phyloP scores from a whole-genome alignment of 2,888 invertebrate species.

The Diploptera punctata region DNA sequence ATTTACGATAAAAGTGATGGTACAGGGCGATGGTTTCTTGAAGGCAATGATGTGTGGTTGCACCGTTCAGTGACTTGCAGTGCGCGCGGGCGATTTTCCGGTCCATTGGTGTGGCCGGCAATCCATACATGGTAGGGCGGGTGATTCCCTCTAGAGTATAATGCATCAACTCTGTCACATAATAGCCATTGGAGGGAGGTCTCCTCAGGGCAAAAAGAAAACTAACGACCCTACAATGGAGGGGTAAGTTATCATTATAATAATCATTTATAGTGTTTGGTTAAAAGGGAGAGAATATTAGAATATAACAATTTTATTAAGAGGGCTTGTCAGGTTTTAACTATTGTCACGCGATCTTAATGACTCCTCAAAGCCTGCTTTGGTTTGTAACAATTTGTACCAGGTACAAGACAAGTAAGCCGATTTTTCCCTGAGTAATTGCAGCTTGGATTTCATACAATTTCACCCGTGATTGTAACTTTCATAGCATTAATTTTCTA shows the following conservation, averaged over 20 bases:
- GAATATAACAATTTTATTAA: constrained; percentile 18
- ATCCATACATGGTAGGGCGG: background rate
- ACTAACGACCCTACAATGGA: background rate
- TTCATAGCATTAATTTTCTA: too few species aligned
- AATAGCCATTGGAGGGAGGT: background rate
- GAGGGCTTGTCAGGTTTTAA: background rate
- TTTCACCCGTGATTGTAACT: too few species aligned
- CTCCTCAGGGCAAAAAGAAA: background rate
- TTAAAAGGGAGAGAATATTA: constrained; percentile 13
- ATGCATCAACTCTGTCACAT: background rate
- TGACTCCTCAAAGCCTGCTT: background rate
- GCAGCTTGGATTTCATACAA: too few species aligned
- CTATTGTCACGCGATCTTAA: background rate
- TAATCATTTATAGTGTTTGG: constrained; percentile 1
- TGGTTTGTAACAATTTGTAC: too few species aligned
- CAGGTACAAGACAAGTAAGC: background rate
- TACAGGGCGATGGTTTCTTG: too few species aligned
- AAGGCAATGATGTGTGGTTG: too few species aligned
- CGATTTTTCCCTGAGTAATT: too few species aligned
- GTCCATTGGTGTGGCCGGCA: constrained; percentile 12
- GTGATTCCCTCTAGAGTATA: background rate
- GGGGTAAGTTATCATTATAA: background rate
- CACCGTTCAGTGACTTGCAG: background rate
- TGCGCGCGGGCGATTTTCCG: constrained; percentile 11
- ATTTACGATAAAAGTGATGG: too few species aligned